Evolutionary conservation across 1,140 invertebrate genomes (phyloP).

Genomic region (Oreohelix idahoensis): DNA sequence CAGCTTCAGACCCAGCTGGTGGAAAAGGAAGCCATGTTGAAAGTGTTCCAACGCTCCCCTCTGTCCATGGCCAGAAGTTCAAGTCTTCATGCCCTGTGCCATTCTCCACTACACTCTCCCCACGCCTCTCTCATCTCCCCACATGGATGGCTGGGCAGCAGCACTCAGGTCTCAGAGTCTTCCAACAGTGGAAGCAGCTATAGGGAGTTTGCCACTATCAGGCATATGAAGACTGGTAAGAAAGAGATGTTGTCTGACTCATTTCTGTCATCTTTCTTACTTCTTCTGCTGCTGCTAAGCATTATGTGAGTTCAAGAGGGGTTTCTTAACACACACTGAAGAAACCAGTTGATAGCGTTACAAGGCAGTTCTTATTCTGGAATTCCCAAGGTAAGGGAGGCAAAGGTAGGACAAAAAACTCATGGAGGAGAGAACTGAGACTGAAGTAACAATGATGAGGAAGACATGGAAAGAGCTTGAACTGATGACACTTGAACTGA

Average conservation of each 20-base stretch:
- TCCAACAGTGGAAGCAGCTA: not conserved
- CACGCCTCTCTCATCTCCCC: constrained; percentile 56
- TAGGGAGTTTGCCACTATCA: constrained; percentile 50
- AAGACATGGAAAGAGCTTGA: no score
- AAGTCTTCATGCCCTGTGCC: constrained; percentile 59
- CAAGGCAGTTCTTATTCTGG: no score
- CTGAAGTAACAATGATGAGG: no score
- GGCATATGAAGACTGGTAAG: constrained; percentile 59
- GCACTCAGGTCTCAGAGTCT: not conserved
- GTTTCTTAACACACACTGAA: no score
- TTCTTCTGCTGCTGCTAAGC: no score
- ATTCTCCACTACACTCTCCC: constrained; percentile 61
- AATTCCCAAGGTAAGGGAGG: no score
- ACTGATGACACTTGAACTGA: no score
- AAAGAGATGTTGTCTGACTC: no score
- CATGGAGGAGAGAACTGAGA: no score
- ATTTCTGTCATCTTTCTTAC: not conserved
- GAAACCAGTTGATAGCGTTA: no score
- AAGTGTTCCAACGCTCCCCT: constrained; percentile 81
- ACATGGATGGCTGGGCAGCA: not conserved
- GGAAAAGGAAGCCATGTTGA: constrained; percentile 91
- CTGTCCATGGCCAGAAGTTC: constrained; percentile 50
- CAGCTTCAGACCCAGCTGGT: constrained; percentile 83
- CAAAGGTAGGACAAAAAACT: no score
- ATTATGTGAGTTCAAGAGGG: no score